Conservation (phyloP, 2,113 vertebrate species). For the Paralichthys olivaceus region DNA sequence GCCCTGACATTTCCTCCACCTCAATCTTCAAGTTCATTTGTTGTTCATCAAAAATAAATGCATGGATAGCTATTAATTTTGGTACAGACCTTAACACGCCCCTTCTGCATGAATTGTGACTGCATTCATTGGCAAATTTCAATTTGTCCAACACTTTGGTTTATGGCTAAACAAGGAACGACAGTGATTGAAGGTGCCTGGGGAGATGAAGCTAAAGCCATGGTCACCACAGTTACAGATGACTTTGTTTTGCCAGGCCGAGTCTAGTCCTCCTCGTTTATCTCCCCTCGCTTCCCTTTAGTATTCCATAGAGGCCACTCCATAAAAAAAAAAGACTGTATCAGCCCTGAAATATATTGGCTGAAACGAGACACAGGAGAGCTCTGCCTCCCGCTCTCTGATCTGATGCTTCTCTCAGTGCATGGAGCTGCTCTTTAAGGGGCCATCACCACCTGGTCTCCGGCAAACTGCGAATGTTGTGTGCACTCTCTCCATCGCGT, state of each 20-base stretch:
- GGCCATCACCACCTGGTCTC: slow-evolving; percentile 43
- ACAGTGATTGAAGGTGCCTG: background rate
- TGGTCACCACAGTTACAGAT: slow-evolving; percentile 51
- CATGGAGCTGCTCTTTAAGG: slow-evolving; percentile 40
- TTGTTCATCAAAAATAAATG: background rate
- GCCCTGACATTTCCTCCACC: background rate
- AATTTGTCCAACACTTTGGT: background rate
- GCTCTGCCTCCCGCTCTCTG: slow-evolving; percentile 57
- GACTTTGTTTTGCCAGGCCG: slow-evolving; percentile 69
- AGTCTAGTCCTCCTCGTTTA: slow-evolving; percentile 45
- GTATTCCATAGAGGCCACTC: slow-evolving; percentile 60
- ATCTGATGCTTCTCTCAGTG: slow-evolving; percentile 58
- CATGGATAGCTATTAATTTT: background rate
- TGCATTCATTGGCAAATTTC: background rate
- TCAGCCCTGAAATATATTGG: slow-evolving; percentile 76
- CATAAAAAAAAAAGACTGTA: slow-evolving; percentile 58
- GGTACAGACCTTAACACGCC: background rate
- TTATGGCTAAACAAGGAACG: slow-evolving; percentile 1
- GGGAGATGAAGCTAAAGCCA: slow-evolving; percentile 45
- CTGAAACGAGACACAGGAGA: slow-evolving; percentile 72
- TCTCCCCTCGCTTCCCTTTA: slow-evolving; percentile 51
- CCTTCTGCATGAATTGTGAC: too few species aligned
- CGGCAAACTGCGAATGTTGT: slow-evolving; percentile 15
- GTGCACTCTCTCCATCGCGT: background rate
- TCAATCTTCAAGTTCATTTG: background rate